A percentile compares a stretch with the other conserved stretches of the same genome.
These are phyloP conservation scores for Cryptotermes secundus DNA, from an alignment of 1,140 invertebrate genomes.

Conservation along the genomic window DNA sequence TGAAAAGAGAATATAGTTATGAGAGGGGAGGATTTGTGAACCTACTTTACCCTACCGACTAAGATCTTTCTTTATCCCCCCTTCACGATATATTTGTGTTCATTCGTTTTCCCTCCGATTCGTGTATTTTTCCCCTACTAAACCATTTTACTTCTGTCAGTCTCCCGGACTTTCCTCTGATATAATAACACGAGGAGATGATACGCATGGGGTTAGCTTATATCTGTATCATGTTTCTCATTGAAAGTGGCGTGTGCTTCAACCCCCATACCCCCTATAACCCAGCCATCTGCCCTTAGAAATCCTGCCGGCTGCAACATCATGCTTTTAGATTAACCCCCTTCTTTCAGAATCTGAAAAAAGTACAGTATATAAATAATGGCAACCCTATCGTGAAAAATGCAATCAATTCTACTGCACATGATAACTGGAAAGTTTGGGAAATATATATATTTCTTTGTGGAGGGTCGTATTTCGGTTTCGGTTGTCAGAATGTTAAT, in stretches of 20 bases:
- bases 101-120: conserved; percentile 4
- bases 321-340: conserved; percentile 19
- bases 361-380: background rate
- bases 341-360: conserved; percentile 8
- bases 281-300: conserved; percentile 25
- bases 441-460: background rate
- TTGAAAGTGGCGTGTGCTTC: conserved; percentile 10
- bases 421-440: background rate
- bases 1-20: background rate
- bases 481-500: background rate
- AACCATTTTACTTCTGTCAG: conserved; percentile 16
- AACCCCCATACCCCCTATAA: conserved; percentile 16
- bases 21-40: background rate
- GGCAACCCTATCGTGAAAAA: conserved; percentile 15
- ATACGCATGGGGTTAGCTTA: conserved; percentile 11
- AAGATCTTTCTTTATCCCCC: background rate
- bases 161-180: conserved; percentile 5
- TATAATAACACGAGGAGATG: conserved; percentile 25
- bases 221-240: conserved; percentile 27
- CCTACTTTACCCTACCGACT: background rate
- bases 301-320: conserved; percentile 24
- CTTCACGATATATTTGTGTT: background rate
- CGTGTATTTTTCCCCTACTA: background rate
- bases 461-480: background rate
- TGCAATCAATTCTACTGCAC: conserved; percentile 12